Evolutionary conservation across 2,888 invertebrate species (phyloP).

Genomic region (Pyrgus malvae): DNA sequence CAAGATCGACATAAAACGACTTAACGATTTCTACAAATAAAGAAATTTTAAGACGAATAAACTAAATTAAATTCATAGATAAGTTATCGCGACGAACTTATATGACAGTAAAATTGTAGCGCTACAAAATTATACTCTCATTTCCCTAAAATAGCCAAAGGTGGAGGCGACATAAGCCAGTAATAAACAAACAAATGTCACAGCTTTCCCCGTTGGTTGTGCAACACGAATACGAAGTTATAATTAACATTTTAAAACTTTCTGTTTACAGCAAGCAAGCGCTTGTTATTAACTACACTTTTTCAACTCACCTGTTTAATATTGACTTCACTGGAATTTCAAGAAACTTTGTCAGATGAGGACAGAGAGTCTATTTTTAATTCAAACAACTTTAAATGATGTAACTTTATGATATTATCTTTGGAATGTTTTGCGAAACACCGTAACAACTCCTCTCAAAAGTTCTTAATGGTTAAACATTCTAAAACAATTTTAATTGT

Average conservation of each 20-base stretch:
- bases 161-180: slow-evolving; percentile 8
- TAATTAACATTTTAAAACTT: slow-evolving; percentile 68
- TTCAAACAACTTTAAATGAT: not conserved
- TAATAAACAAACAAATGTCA: slow-evolving; percentile 31
- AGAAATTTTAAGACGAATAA: too few species aligned
- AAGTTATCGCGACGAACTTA: too few species aligned
- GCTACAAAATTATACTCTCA: too few species aligned
- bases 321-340: slow-evolving; percentile 5
- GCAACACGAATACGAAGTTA: slow-evolving; percentile 58
- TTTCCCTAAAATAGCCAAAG: slow-evolving; percentile 2
- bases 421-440: too few species aligned
- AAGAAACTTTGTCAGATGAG: not conserved
- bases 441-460: too few species aligned
- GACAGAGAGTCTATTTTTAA: not conserved
- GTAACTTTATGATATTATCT: not conserved
- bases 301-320: slow-evolving; percentile 32
- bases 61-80: too few species aligned
- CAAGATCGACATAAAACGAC: too few species aligned
- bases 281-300: slow-evolving; percentile 49
- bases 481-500: too few species aligned
- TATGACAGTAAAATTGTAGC: too few species aligned
- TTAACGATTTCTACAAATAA: too few species aligned
- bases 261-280: slow-evolving; percentile 52
- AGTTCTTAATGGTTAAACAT: too few species aligned
- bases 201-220: slow-evolving; percentile 45